Conservation (phyloP, 2,113 vertebrate species). For the Bujurquina vittata region DNA sequence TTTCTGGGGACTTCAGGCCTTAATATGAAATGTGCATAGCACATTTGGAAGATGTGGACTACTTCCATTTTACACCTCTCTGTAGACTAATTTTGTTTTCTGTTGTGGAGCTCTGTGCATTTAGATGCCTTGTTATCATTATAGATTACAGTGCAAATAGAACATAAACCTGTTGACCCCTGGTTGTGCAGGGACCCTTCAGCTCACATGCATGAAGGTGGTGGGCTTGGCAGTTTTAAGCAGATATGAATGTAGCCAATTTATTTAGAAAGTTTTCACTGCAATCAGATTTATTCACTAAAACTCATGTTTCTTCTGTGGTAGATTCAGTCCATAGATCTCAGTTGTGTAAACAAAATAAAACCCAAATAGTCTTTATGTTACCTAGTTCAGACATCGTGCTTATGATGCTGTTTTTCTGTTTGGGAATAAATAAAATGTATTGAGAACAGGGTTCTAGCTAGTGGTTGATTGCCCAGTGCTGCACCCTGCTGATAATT, state of each 20-base stretch:
- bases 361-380: background rate
- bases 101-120: background rate
- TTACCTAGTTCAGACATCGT: background rate
- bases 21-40: conserved; percentile 2
- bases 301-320: background rate
- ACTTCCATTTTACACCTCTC: background rate
- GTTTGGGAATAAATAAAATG: no score
- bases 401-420: no score
- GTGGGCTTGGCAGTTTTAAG: background rate
- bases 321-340: background rate
- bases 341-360: background rate
- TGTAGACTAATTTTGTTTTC: background rate
- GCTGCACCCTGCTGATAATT: no score
- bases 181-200: background rate
- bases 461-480: no score
- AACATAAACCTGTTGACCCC: conserved; percentile 17
- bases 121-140: background rate
- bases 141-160: background rate
- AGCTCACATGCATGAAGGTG: background rate
- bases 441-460: no score
- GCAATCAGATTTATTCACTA: background rate
- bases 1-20: background rate
- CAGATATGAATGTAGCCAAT: background rate
- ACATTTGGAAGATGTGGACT: conserved; percentile 13
- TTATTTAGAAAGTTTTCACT: background rate